These are phyloP conservation scores for Pangasianodon hypophthalmus DNA, from an alignment of 2,113 vertebrate species.

Conservation along the genomic window DNA sequence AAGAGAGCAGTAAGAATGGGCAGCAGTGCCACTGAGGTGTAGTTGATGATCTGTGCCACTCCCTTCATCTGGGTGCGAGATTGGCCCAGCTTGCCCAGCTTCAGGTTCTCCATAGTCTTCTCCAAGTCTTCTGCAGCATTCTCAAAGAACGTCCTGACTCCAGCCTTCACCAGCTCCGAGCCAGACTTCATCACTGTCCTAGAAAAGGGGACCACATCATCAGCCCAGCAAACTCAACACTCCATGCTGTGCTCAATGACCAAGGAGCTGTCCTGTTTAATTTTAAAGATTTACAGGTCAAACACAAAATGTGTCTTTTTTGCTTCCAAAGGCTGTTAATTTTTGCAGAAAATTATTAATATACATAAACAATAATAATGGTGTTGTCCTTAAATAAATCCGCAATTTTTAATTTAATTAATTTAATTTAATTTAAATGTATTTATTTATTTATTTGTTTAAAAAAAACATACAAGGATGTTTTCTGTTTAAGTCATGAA, in stretches of 20 bases:
- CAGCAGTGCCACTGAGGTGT: slow-evolving; percentile 89
- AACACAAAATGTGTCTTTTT: neutral
- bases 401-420: neutral
- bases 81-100: slow-evolving; percentile 92
- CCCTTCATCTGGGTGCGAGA: slow-evolving; percentile 94
- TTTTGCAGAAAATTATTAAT: neutral
- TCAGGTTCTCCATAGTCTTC: slow-evolving; percentile 93
- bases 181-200: slow-evolving; percentile 98
- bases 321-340: neutral
- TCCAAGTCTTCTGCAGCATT: slow-evolving; percentile 91
- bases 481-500: neutral
- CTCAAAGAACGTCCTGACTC: slow-evolving; percentile 89
- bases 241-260: neutral
- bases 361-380: neutral
- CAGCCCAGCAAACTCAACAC: neutral
- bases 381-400: neutral
- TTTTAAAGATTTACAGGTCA: neutral
- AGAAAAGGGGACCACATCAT: neutral
- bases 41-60: slow-evolving; percentile 92
- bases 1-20: slow-evolving; percentile 92
- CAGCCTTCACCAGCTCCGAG: slow-evolving; percentile 92
- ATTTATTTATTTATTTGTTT: neutral
- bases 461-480: neutral
- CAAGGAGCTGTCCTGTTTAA: neutral
- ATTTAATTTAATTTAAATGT: neutral